Evolutionary conservation across 2,113 vertebrate species (phyloP).

Genomic region (Corynorhinus townsendii): DNA sequence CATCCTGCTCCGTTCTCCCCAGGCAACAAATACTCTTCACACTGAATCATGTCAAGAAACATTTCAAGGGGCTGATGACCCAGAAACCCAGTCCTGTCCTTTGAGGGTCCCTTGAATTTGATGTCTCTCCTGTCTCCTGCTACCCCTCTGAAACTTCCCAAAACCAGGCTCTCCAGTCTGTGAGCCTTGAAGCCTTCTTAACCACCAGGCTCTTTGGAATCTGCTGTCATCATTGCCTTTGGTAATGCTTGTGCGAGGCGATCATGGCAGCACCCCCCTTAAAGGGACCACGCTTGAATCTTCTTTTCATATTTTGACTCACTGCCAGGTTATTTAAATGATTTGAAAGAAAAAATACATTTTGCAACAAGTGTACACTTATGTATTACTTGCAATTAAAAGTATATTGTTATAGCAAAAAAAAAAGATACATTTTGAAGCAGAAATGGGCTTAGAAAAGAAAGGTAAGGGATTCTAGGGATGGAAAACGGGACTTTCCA

Average conservation of each 20-base stretch:
- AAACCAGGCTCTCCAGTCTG: not conserved
- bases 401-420: not conserved
- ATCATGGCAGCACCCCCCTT: not conserved
- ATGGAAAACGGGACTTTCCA: not conserved
- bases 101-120: constrained; percentile 57
- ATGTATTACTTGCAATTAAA: not conserved
- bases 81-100: constrained; percentile 87
- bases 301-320: not conserved
- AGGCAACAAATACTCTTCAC: constrained; percentile 90
- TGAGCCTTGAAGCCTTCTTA: not conserved
- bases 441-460: not conserved
- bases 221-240: not conserved
- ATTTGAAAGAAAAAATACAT: not conserved
- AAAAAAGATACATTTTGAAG: not conserved
- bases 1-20: constrained; percentile 92
- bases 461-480: not conserved
- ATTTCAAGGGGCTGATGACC: constrained; percentile 88
- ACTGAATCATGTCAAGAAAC: constrained; percentile 89
- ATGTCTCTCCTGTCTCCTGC: not conserved
- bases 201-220: not conserved
- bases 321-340: constrained; percentile 52
- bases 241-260: not conserved
- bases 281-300: not conserved
- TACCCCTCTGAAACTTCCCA: not conserved
- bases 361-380: not conserved